A percentile compares a stretch with the other conserved stretches of the same genome.
Evolutionary conservation across 2,113 vertebrate species (phyloP).

Genomic region (Stegostoma tigrinum): DNA sequence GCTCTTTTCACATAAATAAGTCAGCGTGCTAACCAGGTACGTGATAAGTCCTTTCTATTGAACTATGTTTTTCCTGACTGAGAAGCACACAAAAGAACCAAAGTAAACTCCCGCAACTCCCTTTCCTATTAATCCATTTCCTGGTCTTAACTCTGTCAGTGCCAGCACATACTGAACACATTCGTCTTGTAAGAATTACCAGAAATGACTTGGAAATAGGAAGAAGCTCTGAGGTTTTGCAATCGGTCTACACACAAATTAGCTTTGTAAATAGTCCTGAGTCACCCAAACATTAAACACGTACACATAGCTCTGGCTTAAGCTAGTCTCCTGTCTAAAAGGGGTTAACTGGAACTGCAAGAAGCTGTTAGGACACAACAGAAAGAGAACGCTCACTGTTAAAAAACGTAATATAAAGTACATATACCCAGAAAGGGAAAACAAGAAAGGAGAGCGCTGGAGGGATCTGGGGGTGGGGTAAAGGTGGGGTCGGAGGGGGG

Average conservation of each 20-base stretch:
- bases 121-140: not conserved
- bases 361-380: not conserved
- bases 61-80: not conserved
- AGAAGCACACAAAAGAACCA: not conserved
- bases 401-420: not conserved
- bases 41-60: not conserved
- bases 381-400: not conserved
- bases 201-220: slow-evolving; percentile 24
- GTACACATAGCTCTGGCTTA: not conserved
- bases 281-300: not conserved
- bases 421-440: not conserved
- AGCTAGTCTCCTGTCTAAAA: not conserved
- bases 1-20: not conserved
- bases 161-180: not conserved
- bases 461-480: not conserved
- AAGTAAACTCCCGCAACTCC: slow-evolving; percentile 5
- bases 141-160: slow-evolving; percentile 14
- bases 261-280: not conserved
- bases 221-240: not conserved
- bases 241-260: not conserved
- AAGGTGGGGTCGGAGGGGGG: no score
- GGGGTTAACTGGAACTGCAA: not conserved
- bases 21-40: not conserved
- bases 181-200: not conserved
- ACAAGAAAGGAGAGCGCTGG: not conserved